These are phyloP conservation scores for Tribolium madens DNA, from an alignment of 1,140 invertebrate species.

Conservation along the genomic window DNA sequence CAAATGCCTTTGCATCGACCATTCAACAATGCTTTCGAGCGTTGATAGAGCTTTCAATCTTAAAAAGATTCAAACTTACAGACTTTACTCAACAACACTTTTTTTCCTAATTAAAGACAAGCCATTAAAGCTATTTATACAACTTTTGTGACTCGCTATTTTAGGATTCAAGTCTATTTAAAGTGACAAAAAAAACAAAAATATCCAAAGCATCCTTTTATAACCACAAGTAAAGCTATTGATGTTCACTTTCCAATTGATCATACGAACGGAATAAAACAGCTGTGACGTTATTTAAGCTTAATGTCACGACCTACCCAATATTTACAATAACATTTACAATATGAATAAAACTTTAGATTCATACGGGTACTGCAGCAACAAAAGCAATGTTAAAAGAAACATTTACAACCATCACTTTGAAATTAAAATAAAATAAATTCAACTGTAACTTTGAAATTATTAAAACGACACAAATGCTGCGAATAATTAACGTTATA, in stretches of 20 bases:
- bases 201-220: background rate
- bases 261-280: background rate
- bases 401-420: too few species aligned
- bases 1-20: slow-evolving; percentile 51
- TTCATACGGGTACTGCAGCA: too few species aligned
- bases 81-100: background rate
- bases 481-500: too few species aligned
- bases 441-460: too few species aligned
- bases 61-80: slow-evolving; percentile 7
- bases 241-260: background rate
- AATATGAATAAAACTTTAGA: too few species aligned
- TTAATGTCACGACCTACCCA: background rate
- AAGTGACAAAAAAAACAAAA: background rate
- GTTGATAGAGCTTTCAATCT: slow-evolving; percentile 20
- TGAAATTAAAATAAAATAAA: too few species aligned
- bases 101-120: background rate
- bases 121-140: background rate
- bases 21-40: slow-evolving; percentile 26
- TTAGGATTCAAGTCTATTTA: background rate
- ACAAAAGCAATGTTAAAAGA: too few species aligned
- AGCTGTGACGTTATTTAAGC: background rate
- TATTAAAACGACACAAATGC: too few species aligned
- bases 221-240: background rate
- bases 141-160: background rate
- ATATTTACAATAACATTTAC: too few species aligned